Evolutionary conservation across 2,888 invertebrate species (phyloP), one percentile per base, ranked within the genome.

Genomic region (Dione vanillae): DNA sequence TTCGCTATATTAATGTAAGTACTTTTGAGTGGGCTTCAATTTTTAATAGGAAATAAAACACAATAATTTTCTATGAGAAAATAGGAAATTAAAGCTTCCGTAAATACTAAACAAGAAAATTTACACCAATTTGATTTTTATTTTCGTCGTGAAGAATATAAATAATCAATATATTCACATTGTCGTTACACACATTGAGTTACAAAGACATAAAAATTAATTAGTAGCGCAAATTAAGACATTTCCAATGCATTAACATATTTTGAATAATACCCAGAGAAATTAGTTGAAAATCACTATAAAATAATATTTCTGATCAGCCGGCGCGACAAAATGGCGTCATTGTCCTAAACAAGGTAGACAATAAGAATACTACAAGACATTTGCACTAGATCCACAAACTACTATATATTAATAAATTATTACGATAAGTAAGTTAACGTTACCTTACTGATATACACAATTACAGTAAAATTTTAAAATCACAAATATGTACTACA

Each of bases 301-400:
- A 87, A 89, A 89, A 87, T 88, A 87, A 83, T 87, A 88, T 86
- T 86, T 88, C 85, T 73, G 87, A 93, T 93, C 92, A 93, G 93
- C 93, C 93, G 93, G 93, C 92, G 91, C 91, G 84, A 93, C 93
- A 93, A 93, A 91, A 93, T 93, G 93, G 93, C 93, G 93, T 93
- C 93, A 91, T 87, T 83, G 85, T 84, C 84, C 85, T 84, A 89
- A 88, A 91, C 89, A 91, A 90, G 88, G 84, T 82, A 83, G 83
- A 83, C 82, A 75, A 70, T 70, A 68, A 51, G 68, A 76, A 74
- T 74, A 74, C 40, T 70, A 43, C 62, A 70, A 65, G 56, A 75
- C 71, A 61, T 40, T 16, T 11, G 54, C 37, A 20, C 67, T 37
- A 52, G 41, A 45, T 58, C 64, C 35, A 69, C 51, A 64, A 47